Evolutionary conservation across 2,797 vertebrate genomes (phyloP).

Genomic region (Lagodon rhomboides): DNA sequence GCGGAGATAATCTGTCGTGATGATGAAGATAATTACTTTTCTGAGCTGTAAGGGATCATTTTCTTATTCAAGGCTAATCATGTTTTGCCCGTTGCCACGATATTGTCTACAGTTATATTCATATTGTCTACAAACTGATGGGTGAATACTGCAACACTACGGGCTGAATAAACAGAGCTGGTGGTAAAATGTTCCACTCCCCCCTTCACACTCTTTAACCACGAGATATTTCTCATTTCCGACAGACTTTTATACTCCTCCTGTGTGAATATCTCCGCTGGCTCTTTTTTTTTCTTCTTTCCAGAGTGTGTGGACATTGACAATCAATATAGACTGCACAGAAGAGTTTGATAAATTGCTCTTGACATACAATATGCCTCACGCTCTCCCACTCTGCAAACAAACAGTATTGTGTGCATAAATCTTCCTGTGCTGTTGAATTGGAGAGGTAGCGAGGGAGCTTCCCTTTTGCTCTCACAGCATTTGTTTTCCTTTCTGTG

Average conservation of each 20-base stretch:
- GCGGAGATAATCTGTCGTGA: constrained; percentile 19
- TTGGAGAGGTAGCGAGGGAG: constrained; percentile 63
- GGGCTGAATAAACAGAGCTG: constrained; percentile 13
- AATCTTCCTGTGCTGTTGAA: constrained; percentile 73
- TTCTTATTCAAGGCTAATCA: constrained; percentile 7
- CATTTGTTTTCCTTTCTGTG: constrained; percentile 69
- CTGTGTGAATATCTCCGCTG: constrained; percentile 42
- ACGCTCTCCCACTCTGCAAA: constrained; percentile 70
- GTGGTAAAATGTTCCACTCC: constrained; percentile 22
- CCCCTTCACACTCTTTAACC: neutral
- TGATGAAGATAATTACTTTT: constrained; percentile 32
- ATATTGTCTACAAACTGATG: constrained; percentile 3
- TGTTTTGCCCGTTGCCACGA: neutral
- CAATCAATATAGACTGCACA: constrained; percentile 70
- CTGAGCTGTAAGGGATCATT: constrained; percentile 6
- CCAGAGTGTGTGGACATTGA: constrained; percentile 48
- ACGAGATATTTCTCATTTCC: constrained; percentile 40
- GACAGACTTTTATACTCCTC: constrained; percentile 27
- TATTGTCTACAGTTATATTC: neutral
- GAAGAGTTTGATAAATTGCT: constrained; percentile 78
- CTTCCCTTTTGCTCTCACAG: constrained; percentile 63
- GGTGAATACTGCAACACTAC: neutral
- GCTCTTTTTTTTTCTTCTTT: constrained; percentile 43
- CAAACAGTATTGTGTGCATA: constrained; percentile 79
- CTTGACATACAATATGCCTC: constrained; percentile 70